phyloP scores from a whole-genome alignment of 1,140 invertebrate species.

The Caerostris darwini region DNA sequence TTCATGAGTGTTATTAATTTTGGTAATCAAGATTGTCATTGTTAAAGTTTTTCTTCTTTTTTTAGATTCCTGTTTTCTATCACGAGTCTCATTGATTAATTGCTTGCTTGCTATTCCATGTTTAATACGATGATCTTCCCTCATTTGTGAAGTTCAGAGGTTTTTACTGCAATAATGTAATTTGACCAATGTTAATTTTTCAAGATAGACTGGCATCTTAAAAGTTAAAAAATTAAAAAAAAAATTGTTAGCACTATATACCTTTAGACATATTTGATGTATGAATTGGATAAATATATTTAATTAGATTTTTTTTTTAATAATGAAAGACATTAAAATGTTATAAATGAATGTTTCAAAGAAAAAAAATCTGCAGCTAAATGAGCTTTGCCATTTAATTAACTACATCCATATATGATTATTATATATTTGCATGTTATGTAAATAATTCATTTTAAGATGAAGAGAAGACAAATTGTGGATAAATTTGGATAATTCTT shows the following conservation, averaged over 20 bases:
- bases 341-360: too few species aligned
- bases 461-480: too few species aligned
- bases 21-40: too few species aligned
- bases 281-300: background rate
- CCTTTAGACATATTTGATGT: background rate
- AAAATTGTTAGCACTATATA: background rate
- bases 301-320: too few species aligned
- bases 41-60: background rate
- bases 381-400: too few species aligned
- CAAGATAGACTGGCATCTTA: background rate
- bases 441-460: too few species aligned
- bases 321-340: too few species aligned
- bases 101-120: background rate
- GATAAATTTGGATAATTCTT: too few species aligned
- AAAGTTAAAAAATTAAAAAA: background rate
- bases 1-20: too few species aligned
- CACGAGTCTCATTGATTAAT: conserved; percentile 18
- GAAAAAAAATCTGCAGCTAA: too few species aligned
- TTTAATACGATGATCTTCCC: background rate
- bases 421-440: too few species aligned
- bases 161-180: background rate
- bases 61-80: conserved; percentile 67
- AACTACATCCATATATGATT: too few species aligned
- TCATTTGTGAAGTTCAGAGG: background rate
- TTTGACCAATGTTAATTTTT: background rate